phyloP scores from a whole-genome alignment of 2,113 vertebrate species.

The Hystrix brachyura region DNA sequence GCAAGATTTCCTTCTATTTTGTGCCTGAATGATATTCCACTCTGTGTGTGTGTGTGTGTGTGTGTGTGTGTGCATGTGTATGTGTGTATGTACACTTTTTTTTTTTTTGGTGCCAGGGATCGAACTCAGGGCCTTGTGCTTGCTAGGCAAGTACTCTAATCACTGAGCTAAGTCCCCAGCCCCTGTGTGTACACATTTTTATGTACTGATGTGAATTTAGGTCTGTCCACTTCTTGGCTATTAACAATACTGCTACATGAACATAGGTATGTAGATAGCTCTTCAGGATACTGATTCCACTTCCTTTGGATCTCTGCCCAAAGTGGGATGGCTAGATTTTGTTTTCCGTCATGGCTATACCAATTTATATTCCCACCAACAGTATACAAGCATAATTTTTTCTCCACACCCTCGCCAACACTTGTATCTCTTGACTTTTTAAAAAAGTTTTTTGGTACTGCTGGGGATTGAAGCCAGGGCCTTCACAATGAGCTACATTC shows the following conservation, averaged over 20 bases:
- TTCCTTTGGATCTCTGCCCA: constrained; percentile 30
- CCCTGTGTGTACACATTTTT: not conserved
- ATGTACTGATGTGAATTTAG: not conserved
- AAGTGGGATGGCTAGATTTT: not conserved
- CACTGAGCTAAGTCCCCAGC: no score
- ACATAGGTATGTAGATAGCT: not conserved
- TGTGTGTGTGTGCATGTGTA: not conserved
- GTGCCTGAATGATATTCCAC: not conserved
- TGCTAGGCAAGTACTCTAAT: no score
- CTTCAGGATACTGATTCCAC: not conserved
- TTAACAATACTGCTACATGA: not conserved
- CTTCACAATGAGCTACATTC: not conserved
- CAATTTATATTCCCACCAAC: not conserved
- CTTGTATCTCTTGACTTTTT: not conserved
- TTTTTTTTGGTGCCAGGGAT: no score
- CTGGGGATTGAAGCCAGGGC: not conserved
- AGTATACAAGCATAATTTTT: not conserved
- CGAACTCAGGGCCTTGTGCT: no score
- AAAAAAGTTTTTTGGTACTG: not conserved
- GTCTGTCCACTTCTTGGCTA: not conserved
- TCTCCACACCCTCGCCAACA: not conserved
- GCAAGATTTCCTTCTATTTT: not conserved
- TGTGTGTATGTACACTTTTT: no score
- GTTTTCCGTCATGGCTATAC: not conserved
- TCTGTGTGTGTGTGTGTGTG: not conserved